Percentiles rank a stretch among this genome's conserved stretches.
Conservation (phyloP, 1,140 invertebrate genomes). For the Ephestia elutella region DNA sequence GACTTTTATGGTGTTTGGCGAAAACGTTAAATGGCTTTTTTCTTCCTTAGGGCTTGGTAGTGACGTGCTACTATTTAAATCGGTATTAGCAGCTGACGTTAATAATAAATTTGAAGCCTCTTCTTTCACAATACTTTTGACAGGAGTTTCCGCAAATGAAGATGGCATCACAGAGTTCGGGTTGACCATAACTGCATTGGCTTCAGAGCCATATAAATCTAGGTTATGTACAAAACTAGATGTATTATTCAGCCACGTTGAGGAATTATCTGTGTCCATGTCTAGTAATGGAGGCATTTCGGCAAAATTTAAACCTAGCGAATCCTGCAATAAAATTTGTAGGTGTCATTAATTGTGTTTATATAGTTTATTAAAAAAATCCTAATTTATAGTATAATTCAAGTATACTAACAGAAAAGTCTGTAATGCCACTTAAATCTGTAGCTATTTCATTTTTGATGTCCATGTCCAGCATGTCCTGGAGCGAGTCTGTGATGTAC, state of each 20-base stretch:
- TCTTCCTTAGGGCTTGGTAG: constrained; percentile 72
- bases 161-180: constrained; percentile 83
- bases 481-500: constrained; percentile 80
- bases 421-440: constrained; percentile 79
- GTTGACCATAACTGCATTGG: constrained; percentile 84
- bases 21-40: constrained; percentile 80
- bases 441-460: constrained; percentile 88
- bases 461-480: constrained; percentile 87
- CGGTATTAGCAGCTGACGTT: constrained; percentile 58
- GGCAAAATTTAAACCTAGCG: constrained; percentile 76
- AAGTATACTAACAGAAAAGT: constrained; percentile 71
- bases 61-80: constrained; percentile 53
- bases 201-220: constrained; percentile 83
- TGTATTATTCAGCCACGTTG: constrained; percentile 72
- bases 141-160: constrained; percentile 76
- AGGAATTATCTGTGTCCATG: constrained; percentile 78
- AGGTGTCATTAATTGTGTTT: too few relatives aligned
- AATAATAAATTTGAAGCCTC: constrained; percentile 66
- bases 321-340: constrained; percentile 51
- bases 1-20: constrained; percentile 78
- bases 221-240: constrained; percentile 81
- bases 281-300: constrained; percentile 79
- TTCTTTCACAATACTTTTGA: constrained; percentile 67
- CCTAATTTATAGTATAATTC: not conserved
- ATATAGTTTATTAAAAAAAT: not conserved